Conservation (phyloP, 1,140 invertebrate genomes). For the Vollenhovia emeryi region DNA sequence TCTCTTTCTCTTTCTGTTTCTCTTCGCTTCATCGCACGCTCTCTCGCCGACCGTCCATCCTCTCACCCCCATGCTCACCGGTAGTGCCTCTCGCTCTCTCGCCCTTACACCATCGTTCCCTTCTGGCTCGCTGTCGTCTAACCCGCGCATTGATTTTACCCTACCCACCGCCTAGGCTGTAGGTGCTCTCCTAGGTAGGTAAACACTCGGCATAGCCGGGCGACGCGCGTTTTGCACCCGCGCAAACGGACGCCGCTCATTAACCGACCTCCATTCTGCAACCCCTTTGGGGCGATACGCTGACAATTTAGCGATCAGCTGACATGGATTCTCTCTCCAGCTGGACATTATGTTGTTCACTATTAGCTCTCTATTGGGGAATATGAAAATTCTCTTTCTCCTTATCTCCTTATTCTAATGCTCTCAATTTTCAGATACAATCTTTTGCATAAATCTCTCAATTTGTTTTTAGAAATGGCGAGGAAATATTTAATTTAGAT, state of each 20-base stretch:
- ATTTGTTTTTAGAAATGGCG: neutral
- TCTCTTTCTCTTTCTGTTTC: neutral
- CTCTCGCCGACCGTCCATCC: conserved; percentile 14
- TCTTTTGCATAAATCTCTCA: neutral
- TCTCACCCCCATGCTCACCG: conserved; percentile 18
- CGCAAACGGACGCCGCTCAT: conserved; percentile 43
- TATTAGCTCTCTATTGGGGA: neutral
- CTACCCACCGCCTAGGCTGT: conserved; percentile 42
- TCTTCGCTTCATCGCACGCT: conserved; percentile 29
- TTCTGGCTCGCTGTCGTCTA: conserved; percentile 40
- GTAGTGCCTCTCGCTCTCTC: conserved; percentile 23
- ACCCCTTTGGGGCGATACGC: neutral
- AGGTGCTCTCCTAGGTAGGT: conserved; percentile 41
- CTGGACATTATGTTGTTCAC: neutral
- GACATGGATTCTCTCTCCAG: neutral
- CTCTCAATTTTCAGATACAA: neutral
- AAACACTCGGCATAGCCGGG: conserved; percentile 51
- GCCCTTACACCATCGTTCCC: conserved; percentile 20
- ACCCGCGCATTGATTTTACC: conserved; percentile 68
- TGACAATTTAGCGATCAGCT: neutral
- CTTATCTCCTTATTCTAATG: neutral
- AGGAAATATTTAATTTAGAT: neutral
- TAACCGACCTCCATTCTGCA: conserved; percentile 33
- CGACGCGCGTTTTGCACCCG: conserved; percentile 52
- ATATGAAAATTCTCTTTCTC: neutral